Evolutionary conservation across 2,888 invertebrate genomes (phyloP).

Genomic region (Drosophila affinis): DNA sequence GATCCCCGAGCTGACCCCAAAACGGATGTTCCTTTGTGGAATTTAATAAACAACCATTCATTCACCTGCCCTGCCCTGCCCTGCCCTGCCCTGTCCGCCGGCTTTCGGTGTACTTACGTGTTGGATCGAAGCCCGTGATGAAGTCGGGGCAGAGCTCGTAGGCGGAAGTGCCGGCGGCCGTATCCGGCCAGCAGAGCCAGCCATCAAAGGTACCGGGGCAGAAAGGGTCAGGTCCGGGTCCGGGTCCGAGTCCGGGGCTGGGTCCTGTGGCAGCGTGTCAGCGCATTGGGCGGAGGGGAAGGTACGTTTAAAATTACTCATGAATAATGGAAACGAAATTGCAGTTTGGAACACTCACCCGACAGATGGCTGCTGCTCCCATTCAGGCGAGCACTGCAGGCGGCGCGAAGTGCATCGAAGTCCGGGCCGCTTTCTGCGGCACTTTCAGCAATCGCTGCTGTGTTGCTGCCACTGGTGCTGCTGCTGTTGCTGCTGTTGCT

Average conservation of each 20-base stretch:
- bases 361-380: constrained; percentile 59
- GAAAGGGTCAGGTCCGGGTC: constrained; percentile 83
- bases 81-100: background rate
- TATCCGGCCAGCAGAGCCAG: constrained; percentile 92
- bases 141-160: constrained; percentile 89
- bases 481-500: constrained; percentile 41
- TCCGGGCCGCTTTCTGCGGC: constrained; percentile 69
- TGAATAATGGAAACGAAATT: constrained; percentile 34
- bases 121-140: constrained; percentile 90
- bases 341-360: constrained; percentile 63
- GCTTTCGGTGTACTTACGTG: constrained; percentile 85
- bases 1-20: constrained; percentile 29
- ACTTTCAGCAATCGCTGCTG: constrained; percentile 48
- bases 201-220: constrained; percentile 92
- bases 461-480: constrained; percentile 15
- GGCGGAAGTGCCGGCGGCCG: constrained; percentile 87
- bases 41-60: constrained; percentile 46
- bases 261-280: constrained; percentile 77
- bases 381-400: constrained; percentile 79
- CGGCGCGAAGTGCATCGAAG: constrained; percentile 72
- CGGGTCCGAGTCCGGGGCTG: constrained; percentile 78
- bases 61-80: background rate
- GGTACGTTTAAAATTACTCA: constrained; percentile 35
- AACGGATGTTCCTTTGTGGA: constrained; percentile 54
- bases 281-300: constrained; percentile 7